Base-by-base conservation (phyloP, 2,797 vertebrate genomes). In the Megalops cyprinoides region DNA sequence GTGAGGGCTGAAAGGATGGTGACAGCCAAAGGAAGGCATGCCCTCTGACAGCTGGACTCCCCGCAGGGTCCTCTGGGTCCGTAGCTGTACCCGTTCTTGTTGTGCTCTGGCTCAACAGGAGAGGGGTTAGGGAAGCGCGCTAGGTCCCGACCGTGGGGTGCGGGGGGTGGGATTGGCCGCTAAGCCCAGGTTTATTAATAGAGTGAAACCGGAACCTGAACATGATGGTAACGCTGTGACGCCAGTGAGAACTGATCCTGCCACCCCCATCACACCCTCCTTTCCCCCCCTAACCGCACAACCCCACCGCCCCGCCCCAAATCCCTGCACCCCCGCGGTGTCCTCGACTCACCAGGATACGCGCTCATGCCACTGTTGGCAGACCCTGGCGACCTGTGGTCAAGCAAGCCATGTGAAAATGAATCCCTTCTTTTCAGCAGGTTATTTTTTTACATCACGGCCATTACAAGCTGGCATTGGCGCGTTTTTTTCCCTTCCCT, bases 101-200 rank as follows among this genome's bases (percentile, higher is more conserved):
- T 37, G 69, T 25, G 67, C 18, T 37, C 31, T 49, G 46, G 34
- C 44, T 49, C 15, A 31, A 46, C 23, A 5, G n/a, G 67, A 28
- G 48, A 42, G 37, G 53, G 42, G 15, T 23, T 69, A 34, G 31
- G 58, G 77, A n/a, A 44, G 3, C 23, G 37, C 2, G 4, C 28
- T 65, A 62, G 62, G 31, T 34, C 31, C 62, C 37, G 20, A 18
- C 23, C 23, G 58, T n/a, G 56, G 34, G 58, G 31, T 46, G 28
- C 23, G 55, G 76, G n/a, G 37, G 37, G 14, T 9, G 37, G 55
- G 20, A 18, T 80, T 81, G 87, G 74, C 80, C 37, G 78, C 85
- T 77, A 79, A 85, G 86, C 88, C 84, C 83, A 87, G 84, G 84
- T 88, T 86, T 94, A 94, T 94, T 93, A 92, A 90, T 94, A 93